Evolutionary conservation across 1,140 invertebrate species (phyloP), one percentile per base, ranked within the genome.

Genomic region (Nomia melanderi): DNA sequence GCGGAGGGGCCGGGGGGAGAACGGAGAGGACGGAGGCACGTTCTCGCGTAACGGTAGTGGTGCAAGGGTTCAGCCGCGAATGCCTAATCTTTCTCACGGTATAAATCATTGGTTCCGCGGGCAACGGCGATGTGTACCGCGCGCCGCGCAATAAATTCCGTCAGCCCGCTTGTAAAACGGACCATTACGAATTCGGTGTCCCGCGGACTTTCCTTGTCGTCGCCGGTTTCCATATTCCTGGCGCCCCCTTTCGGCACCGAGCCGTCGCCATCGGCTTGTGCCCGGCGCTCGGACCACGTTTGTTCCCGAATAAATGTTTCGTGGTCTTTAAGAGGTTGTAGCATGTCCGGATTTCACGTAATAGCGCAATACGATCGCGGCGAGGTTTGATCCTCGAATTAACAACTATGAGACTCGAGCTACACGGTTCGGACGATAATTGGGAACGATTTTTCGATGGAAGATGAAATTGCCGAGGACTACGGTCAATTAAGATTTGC

Each of bases 41-140:
- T 66, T 67, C 33, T 27, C 47, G 27, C 27, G 53, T 76, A 76
- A 76, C 73, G 65, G 64, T 60, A 50, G 73, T 69, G 53, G 65
- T 67, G 50, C 23, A 57, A 57, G 54, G 54, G 54, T 66, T 54
- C 62, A 54, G 29, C 60, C 56, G 59, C 47, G 57, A 78, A 78
- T 72, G 76, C 59, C 69, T 72, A 73, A 73, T 72, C 57, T 72
- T 78, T 78, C 69, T 78, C 69, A 78, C 76, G 76, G 69, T 54
- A 78, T 78, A 78, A 78, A 78, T 78, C 69, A 78, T 78, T 62
- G 57, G 69, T 44, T 25, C 57, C 41, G 27, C 54, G 54, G 27
- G 27, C 27, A 31, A 25, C 54, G 54, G 53, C 54, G 54, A 57
- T 20, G 54, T 57, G 54, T 57, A 23, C 36, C 36, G 23, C 69